Evolutionary conservation across 2,888 invertebrate genomes (phyloP).

Genomic region (Calephelis perditalis): DNA sequence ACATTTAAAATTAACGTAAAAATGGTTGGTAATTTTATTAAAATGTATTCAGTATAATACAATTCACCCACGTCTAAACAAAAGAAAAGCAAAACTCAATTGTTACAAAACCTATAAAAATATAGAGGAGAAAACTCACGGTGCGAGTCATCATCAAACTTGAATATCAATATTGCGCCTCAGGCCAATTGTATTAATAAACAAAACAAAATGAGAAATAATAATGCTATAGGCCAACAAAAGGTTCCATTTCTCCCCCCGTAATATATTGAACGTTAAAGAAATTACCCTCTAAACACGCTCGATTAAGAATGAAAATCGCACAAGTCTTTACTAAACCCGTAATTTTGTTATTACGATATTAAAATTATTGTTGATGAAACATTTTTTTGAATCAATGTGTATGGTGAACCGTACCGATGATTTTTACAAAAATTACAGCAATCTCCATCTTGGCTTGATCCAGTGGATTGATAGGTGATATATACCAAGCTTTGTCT

Average conservation of each 20-base stretch:
- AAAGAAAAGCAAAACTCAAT: conserved; percentile 53
- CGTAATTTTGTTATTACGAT: conserved; percentile 77
- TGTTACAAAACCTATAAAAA: conserved; percentile 70
- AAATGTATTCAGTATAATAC: conserved; percentile 33
- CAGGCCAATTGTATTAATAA: conserved; percentile 78
- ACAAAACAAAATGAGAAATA: conserved; percentile 79
- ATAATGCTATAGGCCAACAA: conserved; percentile 78
- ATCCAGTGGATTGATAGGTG: conserved; percentile 67
- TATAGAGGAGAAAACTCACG: conserved; percentile 62
- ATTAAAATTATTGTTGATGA: conserved; percentile 78
- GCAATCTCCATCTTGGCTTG: conserved; percentile 63
- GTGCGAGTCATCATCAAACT: conserved; percentile 75
- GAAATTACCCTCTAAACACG: conserved; percentile 55
- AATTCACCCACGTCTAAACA: conserved; percentile 46
- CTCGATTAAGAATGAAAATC: conserved; percentile 61
- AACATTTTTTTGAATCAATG: conserved; percentile 75
- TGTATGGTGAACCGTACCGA: conserved; percentile 75
- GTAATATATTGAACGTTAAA: conserved; percentile 54
- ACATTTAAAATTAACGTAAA: conserved; percentile 13
- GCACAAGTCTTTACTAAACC: conserved; percentile 56
- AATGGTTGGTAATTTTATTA: conserved; percentile 26
- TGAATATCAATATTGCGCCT: conserved; percentile 79
- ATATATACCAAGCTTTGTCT: conserved; percentile 33
- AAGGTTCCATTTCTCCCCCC: conserved; percentile 77
- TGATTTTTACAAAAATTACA: conserved; percentile 73